Conservation (phyloP, 1,140 invertebrate genomes). For the Cheumatopsyche charites region DNA sequence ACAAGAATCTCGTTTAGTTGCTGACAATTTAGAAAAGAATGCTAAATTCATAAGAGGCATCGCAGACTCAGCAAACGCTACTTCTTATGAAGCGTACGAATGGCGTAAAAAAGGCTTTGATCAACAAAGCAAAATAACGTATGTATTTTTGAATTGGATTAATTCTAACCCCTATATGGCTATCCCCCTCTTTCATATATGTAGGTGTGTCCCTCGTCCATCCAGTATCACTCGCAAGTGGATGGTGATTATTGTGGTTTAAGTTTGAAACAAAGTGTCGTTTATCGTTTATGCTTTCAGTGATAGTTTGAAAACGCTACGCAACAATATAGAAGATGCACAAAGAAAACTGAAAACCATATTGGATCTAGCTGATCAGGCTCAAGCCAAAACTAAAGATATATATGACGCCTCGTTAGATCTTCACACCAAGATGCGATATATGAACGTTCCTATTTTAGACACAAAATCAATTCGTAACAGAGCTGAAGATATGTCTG, state of each 20-base stretch:
- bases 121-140: constrained; percentile 80
- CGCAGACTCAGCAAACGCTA: constrained; percentile 82
- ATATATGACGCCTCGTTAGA: constrained; percentile 82
- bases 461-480: constrained; percentile 73
- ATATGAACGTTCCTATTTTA: constrained; percentile 74
- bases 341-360: constrained; percentile 73
- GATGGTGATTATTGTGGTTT: too few relatives aligned
- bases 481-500: constrained; percentile 67
- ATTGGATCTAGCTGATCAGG: constrained; percentile 71
- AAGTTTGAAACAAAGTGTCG: background rate
- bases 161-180: too few relatives aligned
- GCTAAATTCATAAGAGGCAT: constrained; percentile 78
- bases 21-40: constrained; percentile 77
- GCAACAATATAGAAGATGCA: constrained; percentile 63
- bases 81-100: constrained; percentile 79
- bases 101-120: constrained; percentile 81
- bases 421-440: constrained; percentile 76
- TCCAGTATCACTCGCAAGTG: too few relatives aligned
- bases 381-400: constrained; percentile 71
- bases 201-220: too few relatives aligned
- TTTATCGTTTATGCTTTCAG: constrained; percentile 20
- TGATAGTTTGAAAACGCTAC: constrained; percentile 67
- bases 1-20: constrained; percentile 79
- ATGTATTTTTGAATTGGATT: too few relatives aligned
- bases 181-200: too few relatives aligned